Evolutionary conservation across 2,113 vertebrate genomes (phyloP).

Genomic region (Ailuropoda melanoleuca): DNA sequence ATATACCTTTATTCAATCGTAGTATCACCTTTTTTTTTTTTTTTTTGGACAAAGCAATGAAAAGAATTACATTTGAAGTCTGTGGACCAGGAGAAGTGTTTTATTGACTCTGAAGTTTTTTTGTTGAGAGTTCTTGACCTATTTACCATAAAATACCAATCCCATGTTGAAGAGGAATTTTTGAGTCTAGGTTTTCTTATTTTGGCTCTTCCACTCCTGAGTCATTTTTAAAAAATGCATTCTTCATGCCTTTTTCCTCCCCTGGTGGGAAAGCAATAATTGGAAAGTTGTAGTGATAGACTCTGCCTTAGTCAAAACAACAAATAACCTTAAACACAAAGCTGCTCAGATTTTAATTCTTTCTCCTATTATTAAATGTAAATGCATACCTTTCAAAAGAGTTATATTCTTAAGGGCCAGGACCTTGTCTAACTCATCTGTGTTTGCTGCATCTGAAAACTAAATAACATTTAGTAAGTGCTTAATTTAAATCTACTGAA

Average conservation of each 20-base stretch:
- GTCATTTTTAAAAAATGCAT: neutral
- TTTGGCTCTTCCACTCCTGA: neutral
- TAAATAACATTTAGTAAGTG: neutral
- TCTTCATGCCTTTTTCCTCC: neutral
- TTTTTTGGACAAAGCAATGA: neutral
- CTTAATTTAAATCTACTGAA: conserved; percentile 9
- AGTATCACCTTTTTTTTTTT: neutral
- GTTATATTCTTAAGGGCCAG: neutral
- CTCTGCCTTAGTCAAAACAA: neutral
- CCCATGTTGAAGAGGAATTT: neutral
- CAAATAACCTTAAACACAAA: neutral
- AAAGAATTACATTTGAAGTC: neutral
- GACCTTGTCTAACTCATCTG: neutral
- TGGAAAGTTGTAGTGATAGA: neutral
- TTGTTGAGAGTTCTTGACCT: neutral
- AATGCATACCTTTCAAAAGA: neutral
- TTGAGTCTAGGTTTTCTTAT: neutral
- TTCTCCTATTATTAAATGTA: neutral
- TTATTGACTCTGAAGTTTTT: neutral
- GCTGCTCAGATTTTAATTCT: neutral
- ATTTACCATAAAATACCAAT: neutral
- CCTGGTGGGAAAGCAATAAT: neutral
- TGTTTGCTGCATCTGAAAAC: neutral
- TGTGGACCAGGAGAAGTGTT: neutral
- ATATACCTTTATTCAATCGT: neutral